Evolutionary conservation across 2,113 vertebrate species (phyloP).

Genomic region (Ammodytes marinus): DNA sequence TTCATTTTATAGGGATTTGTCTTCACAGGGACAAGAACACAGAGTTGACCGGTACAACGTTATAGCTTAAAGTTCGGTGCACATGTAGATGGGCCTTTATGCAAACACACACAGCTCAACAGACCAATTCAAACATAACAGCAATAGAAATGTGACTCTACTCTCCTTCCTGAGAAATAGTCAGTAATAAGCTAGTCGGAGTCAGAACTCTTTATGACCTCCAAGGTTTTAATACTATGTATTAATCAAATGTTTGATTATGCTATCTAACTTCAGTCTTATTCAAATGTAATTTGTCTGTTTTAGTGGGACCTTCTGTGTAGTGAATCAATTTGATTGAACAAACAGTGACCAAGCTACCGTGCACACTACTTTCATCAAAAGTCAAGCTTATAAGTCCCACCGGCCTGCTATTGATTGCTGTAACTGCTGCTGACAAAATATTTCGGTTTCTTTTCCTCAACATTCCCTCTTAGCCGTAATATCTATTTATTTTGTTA

Average conservation of each 20-base stretch:
- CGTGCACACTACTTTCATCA: constrained; percentile 7
- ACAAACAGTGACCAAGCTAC: neutral
- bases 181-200: neutral
- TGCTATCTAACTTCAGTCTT: neutral
- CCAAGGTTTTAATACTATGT: neutral
- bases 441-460: constrained; percentile 17
- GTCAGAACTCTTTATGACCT: neutral
- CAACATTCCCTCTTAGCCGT: constrained; percentile 8
- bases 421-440: constrained; percentile 1
- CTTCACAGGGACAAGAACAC: neutral
- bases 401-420: neutral
- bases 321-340: neutral
- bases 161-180: neutral
- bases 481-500: constrained; percentile 36
- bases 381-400: constrained; percentile 19
- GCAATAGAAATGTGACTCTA: neutral
- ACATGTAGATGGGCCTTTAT: neutral
- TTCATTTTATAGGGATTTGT: neutral
- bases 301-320: neutral
- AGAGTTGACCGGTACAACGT: neutral
- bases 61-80: neutral
- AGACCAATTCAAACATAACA: neutral
- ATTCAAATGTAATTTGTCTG: too few relatives aligned
- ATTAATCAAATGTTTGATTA: neutral
- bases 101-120: neutral